phyloP scores from a whole-genome alignment of 2,888 invertebrate species.

The Drosophila leonis region DNA sequence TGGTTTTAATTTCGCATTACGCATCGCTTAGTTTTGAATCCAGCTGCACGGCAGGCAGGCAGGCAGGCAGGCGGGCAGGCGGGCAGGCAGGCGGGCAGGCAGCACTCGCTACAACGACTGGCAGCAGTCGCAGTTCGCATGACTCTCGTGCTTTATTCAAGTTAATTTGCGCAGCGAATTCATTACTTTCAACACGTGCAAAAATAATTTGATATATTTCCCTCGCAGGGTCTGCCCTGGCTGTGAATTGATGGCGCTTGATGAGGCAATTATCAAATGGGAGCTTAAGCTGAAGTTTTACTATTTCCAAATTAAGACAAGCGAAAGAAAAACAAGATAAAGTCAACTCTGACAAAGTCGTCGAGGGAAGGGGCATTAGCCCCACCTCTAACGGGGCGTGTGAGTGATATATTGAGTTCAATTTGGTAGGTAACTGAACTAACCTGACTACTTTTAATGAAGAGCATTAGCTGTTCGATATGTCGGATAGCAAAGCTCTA shows the following conservation, averaged over 20 bases:
- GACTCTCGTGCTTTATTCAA: constrained; percentile 9
- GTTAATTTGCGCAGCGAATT: constrained; percentile 11
- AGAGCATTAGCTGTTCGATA: constrained; percentile 18
- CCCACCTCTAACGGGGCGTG: neutral
- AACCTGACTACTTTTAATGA: neutral
- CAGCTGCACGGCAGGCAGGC: neutral
- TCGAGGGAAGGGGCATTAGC: too few species aligned
- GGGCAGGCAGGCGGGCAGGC: neutral
- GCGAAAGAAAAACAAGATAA: neutral
- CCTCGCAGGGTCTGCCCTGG: neutral
- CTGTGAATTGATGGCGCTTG: neutral
- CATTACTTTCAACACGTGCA: constrained; percentile 24
- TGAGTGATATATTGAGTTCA: neutral
- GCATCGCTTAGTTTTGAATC: constrained; percentile 48
- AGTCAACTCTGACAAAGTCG: neutral
- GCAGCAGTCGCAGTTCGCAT: constrained; percentile 3
- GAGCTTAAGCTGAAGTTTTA: neutral
- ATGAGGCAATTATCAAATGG: neutral
- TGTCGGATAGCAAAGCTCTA: neutral
- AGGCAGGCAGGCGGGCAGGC: neutral
- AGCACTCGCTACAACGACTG: neutral
- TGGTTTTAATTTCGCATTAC: constrained; percentile 60
- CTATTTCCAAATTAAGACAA: neutral
- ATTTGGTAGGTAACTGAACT: neutral
- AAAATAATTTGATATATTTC: neutral